Evolutionary conservation across 1,140 invertebrate species (phyloP), one percentile per base, ranked within the genome.

Genomic region (Cotesia vestalis): DNA sequence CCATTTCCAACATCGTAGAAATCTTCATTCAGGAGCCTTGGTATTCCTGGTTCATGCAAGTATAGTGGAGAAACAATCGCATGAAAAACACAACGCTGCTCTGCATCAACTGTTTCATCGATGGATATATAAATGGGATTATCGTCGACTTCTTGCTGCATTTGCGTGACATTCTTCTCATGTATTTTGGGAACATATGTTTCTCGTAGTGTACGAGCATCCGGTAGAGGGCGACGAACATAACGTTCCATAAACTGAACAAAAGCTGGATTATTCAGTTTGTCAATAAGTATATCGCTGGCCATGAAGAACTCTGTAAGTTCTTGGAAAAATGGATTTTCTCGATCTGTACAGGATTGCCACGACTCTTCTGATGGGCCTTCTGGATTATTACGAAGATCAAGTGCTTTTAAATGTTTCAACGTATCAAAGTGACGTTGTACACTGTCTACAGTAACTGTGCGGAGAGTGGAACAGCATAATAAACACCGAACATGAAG

Each of bases 241-340:
- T 55, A 55, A 4, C 53, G 53, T 20, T 55, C 8, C 53, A 55
- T 55, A 20, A 55, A 55, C n/a, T 55, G 53, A 4, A 55, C 53
- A 20, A 55, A 55, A 20, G 8, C 53, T 55, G 53, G 9, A 55
- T 55, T 55, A n/a, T 55, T 55, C 6, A 55, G 53, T 20, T 55
- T 55, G 53, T 55, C 53, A 55, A 55, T 55, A 6, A 6, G 17
- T 12, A 55, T 14, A n/a, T 55, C 53, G 53, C 4, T 55, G 12
- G 53, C 17, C 53, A 55, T 55, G 53, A 20, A 55, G 17, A 55
- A 55, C 9, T 55, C 53, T 1, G 53, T 55, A 4, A 55, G 17
- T 55, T 55, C 53, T 55, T 55, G 9, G 53, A 55, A 55, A 12
- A 55, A 55, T 55, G 53, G 53, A 55, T 55, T 55, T 55, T 20